Percentiles rank a stretch among this genome's conserved stretches.
These are phyloP conservation scores for Anastrepha ludens DNA, from an alignment of 1,140 invertebrate species.

Conservation along the genomic window DNA sequence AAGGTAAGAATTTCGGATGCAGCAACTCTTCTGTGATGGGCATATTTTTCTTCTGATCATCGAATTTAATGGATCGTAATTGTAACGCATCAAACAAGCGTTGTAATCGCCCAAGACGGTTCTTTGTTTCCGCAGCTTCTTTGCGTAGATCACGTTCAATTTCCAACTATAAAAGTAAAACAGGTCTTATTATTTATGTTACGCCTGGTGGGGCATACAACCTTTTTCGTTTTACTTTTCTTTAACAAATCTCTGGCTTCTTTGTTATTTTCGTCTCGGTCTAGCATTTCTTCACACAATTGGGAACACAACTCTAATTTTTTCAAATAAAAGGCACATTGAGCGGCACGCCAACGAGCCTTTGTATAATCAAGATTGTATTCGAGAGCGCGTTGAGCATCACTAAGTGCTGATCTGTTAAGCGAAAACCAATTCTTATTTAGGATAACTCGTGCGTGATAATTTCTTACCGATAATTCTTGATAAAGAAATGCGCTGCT, in stretches of 20 bases:
- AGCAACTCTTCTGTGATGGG: conserved; percentile 74
- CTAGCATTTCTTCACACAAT: conserved; percentile 84
- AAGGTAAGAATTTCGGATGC: conserved; percentile 72
- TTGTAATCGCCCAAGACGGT: conserved; percentile 74
- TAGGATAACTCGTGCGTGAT: not conserved
- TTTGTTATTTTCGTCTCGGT: conserved; percentile 77
- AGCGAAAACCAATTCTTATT: conserved; percentile 57
- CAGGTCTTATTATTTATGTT: not conserved
- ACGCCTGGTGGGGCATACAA: conserved; percentile 53
- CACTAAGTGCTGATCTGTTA: conserved; percentile 82
- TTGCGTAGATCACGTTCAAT: conserved; percentile 79
- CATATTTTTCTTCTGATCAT: conserved; percentile 73
- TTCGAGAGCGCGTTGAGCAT: conserved; percentile 86
- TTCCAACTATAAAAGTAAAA: conserved; percentile 73
- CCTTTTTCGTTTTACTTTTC: conserved; percentile 77
- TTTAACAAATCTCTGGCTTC: conserved; percentile 78
- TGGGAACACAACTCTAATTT: conserved; percentile 84
- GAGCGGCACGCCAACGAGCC: conserved; percentile 84
- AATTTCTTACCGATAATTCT: conserved; percentile 83
- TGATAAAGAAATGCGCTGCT: conserved; percentile 89
- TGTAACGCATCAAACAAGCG: conserved; percentile 72
- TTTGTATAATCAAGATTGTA: conserved; percentile 88
- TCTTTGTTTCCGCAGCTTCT: conserved; percentile 76
- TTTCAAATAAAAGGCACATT: conserved; percentile 82
- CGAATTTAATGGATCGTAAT: conserved; percentile 78